Conservation (phyloP, 2,113 vertebrate genomes). For the Lagenorhynchus albirostris region DNA sequence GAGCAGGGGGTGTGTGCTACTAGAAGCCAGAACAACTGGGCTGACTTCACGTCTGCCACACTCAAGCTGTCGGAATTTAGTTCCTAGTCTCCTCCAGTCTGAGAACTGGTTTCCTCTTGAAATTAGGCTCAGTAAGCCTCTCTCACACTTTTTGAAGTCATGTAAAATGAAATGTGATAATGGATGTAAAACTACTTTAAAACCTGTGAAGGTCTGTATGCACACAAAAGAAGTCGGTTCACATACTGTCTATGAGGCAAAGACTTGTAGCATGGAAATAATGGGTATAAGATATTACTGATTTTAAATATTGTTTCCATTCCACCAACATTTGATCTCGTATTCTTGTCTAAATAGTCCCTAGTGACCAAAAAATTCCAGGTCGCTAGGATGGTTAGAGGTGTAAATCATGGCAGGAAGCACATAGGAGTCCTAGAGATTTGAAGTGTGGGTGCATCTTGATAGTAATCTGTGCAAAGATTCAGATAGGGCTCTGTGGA, state of each 20-base stretch:
- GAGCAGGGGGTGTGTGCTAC: rapidly evolving
- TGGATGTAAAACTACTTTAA: not conserved
- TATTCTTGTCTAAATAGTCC: not conserved
- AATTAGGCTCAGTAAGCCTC: not conserved
- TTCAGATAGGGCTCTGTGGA: not conserved
- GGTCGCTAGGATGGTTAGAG: not conserved
- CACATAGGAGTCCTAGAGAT: not conserved
- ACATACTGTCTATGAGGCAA: not conserved
- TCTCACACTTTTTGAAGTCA: not conserved
- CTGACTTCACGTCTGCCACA: not conserved
- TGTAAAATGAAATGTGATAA: not conserved
- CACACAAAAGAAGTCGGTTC: not conserved
- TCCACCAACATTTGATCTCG: not conserved
- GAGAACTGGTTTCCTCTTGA: not conserved
- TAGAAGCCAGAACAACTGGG: not conserved
- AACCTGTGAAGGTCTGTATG: not conserved
- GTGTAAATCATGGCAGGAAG: not conserved
- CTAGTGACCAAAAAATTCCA: not conserved
- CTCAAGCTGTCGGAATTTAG: not conserved
- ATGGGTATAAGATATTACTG: not conserved
- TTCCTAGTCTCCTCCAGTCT: not conserved
- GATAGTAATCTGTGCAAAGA: not conserved
- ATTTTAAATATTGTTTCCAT: not conserved
- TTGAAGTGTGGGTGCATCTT: not conserved
- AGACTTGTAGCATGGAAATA: not conserved